Conservation (phyloP, 2,888 invertebrate genomes). For the Aleiodes leptofemur region DNA sequence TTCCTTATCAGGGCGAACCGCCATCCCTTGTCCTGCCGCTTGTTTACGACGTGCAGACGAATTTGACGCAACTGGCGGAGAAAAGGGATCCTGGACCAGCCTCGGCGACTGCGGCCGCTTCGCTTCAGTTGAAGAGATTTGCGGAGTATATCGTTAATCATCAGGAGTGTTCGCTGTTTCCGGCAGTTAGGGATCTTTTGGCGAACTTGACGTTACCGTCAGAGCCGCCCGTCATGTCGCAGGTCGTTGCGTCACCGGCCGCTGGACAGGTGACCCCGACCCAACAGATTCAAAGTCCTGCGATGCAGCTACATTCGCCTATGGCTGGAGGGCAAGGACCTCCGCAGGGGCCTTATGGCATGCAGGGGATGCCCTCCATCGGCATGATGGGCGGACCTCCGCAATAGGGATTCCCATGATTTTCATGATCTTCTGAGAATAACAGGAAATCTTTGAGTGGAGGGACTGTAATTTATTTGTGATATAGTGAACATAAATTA, state of each 20-base stretch:
- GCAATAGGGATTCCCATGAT: slow-evolving; percentile 66
- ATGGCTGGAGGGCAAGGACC: slow-evolving; percentile 76
- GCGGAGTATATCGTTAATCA: slow-evolving; percentile 82
- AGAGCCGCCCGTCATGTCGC: slow-evolving; percentile 81
- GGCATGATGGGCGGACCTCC: slow-evolving; percentile 73
- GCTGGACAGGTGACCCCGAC: slow-evolving; percentile 77
- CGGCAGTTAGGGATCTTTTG: slow-evolving; percentile 92
- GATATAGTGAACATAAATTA: slow-evolving; percentile 14
- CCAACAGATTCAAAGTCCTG: slow-evolving; percentile 78
- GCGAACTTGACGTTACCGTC: slow-evolving; percentile 89
- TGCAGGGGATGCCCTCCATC: slow-evolving; percentile 71
- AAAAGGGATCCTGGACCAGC: slow-evolving; percentile 83
- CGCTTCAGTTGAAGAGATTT: slow-evolving; percentile 82
- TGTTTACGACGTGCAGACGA: slow-evolving; percentile 91
- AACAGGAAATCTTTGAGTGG: neutral
- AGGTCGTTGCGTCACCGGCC: slow-evolving; percentile 76
- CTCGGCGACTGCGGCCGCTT: slow-evolving; percentile 80
- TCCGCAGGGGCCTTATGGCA: slow-evolving; percentile 71
- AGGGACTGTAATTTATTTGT: slow-evolving; percentile 23
- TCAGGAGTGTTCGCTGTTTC: slow-evolving; percentile 92
- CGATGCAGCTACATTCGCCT: slow-evolving; percentile 79
- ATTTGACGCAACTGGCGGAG: slow-evolving; percentile 91
- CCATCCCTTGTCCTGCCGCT: slow-evolving; percentile 89
- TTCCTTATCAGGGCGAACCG: slow-evolving; percentile 81
- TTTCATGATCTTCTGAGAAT: neutral